These are phyloP conservation scores for Druceiella hillmani DNA, from an alignment of 2,888 invertebrate species.

Conservation along the genomic window DNA sequence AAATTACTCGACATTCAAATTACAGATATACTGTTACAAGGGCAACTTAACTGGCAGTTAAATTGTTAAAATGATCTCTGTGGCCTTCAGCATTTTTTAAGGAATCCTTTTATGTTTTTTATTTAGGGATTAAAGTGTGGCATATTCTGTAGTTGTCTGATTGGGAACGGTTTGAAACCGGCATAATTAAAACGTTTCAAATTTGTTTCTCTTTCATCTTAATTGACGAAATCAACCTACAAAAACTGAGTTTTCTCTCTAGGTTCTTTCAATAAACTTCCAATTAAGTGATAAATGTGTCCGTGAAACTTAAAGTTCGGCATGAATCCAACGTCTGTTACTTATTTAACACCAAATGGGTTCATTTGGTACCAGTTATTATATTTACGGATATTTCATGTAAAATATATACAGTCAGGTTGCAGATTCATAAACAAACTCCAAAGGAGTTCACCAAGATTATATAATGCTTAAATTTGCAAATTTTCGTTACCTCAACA, in stretches of 20 bases:
- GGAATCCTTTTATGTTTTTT: no score
- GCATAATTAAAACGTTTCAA: background rate
- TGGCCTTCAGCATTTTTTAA: background rate
- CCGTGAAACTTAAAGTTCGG: background rate
- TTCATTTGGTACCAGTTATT: background rate
- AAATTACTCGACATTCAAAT: background rate
- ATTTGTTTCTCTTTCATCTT: background rate
- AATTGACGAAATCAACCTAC: background rate
- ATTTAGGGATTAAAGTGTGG: no score
- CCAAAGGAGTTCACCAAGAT: background rate
- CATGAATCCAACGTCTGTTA: background rate
- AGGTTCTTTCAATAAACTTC: background rate
- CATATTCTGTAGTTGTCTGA: background rate
- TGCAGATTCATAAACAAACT: background rate
- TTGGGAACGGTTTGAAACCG: background rate
- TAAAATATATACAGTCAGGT: background rate
- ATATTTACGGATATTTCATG: background rate
- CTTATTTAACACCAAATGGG: background rate
- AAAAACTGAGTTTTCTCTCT: background rate
- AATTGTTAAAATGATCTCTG: background rate
- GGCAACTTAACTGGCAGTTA: background rate
- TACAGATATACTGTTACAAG: background rate
- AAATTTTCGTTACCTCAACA: background rate
- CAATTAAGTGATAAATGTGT: background rate
- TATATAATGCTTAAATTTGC: background rate